Conservation (phyloP, 2,113 vertebrate species). For the Erythrocercus mccallii region DNA sequence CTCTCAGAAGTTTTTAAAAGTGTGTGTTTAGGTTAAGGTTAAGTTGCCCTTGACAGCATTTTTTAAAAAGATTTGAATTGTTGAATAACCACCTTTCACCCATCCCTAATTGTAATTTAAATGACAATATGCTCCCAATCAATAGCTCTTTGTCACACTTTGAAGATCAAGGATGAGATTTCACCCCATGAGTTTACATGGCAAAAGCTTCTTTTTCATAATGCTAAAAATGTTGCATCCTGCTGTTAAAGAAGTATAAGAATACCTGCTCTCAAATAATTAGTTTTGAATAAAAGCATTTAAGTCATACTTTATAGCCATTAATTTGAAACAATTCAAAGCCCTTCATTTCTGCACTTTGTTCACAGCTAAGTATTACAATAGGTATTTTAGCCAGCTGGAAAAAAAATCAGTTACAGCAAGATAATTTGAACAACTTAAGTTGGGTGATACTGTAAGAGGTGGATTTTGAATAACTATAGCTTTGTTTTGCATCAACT, state of each 20-base stretch:
- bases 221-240: slow-evolving; percentile 62
- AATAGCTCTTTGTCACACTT: slow-evolving; percentile 92
- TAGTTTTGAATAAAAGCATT: slow-evolving; percentile 52
- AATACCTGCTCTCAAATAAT: slow-evolving; percentile 60
- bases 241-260: slow-evolving; percentile 62
- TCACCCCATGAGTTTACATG: slow-evolving; percentile 79
- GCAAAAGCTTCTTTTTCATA: slow-evolving; percentile 70
- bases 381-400: slow-evolving; percentile 51
- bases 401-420: not conserved
- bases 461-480: not conserved
- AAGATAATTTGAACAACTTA: slow-evolving; percentile 29
- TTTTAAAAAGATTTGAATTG: slow-evolving; percentile 83
- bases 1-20: slow-evolving; percentile 65
- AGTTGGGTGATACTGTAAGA: not conserved
- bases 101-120: slow-evolving; percentile 94
- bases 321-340: slow-evolving; percentile 53
- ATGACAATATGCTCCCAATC: slow-evolving; percentile 94
- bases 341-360: slow-evolving; percentile 60
- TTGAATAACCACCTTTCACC: slow-evolving; percentile 88
- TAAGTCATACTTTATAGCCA: slow-evolving; percentile 40
- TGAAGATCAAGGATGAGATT: slow-evolving; percentile 90
- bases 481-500: slow-evolving; percentile 4
- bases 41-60: slow-evolving; percentile 79
- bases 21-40: slow-evolving; percentile 79
- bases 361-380: slow-evolving; percentile 36